A percentile compares a stretch with the other conserved stretches of the same genome.
These are phyloP conservation scores for Brenthis ino DNA, from an alignment of 2,888 invertebrate species.

Conservation along the genomic window DNA sequence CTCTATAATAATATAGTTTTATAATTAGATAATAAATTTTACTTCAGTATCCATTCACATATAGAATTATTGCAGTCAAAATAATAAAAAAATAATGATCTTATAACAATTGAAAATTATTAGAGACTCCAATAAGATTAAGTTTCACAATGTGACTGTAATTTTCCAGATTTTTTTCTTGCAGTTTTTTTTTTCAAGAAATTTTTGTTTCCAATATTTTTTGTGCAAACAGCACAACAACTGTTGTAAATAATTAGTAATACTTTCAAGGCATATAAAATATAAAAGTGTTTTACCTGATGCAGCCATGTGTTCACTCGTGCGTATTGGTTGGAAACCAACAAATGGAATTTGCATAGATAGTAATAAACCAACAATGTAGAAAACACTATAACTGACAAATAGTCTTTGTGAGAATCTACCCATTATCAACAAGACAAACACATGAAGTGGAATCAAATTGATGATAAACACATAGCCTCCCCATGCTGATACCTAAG, in stretches of 20 bases:
- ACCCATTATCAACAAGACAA: slow-evolving; percentile 96
- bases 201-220: too few species aligned
- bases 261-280: background rate
- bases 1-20: background rate
- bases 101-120: too few species aligned
- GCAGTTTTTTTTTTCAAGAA: too few species aligned
- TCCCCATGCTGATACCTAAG: slow-evolving; percentile 98
- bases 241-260: too few species aligned
- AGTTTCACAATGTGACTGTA: too few species aligned
- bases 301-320: slow-evolving; percentile 99
- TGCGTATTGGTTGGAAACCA: slow-evolving; percentile 99
- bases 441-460: slow-evolving; percentile 98
- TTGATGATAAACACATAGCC: slow-evolving; percentile 99
- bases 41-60: background rate
- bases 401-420: slow-evolving; percentile 95
- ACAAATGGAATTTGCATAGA: slow-evolving; percentile 99
- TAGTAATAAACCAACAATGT: slow-evolving; percentile 95
- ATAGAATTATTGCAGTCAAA: background rate
- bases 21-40: background rate
- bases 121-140: too few species aligned
- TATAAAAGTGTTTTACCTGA: slow-evolving; percentile 81
- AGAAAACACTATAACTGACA: slow-evolving; percentile 98
- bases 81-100: too few species aligned
- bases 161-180: too few species aligned
- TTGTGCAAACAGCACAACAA: too few species aligned